Evolutionary conservation across 2,113 vertebrate species (phyloP).

Genomic region (Pedetes capensis): DNA sequence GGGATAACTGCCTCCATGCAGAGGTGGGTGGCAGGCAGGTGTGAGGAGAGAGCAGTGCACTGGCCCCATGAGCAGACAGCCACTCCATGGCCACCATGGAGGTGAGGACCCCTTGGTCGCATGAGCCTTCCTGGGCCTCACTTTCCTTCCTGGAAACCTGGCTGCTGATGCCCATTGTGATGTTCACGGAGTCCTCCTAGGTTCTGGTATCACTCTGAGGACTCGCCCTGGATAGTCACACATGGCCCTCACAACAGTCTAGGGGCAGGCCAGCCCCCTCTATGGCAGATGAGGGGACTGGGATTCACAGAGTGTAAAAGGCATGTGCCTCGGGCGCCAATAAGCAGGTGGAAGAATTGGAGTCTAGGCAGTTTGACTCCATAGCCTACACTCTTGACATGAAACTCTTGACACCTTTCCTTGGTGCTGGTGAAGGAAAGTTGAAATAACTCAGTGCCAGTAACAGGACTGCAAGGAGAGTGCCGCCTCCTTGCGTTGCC

Average conservation of each 20-base stretch:
- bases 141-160: neutral
- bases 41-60: fast-evolving
- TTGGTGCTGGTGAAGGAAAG: neutral
- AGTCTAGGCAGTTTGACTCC: neutral
- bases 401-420: neutral
- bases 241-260: neutral
- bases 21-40: neutral
- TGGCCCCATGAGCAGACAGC: fast-evolving
- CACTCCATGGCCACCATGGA: fast-evolving
- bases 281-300: neutral
- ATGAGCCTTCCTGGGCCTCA: neutral
- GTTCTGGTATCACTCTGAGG: neutral
- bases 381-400: neutral
- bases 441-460: neutral
- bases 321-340: neutral
- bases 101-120: no score
- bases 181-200: neutral
- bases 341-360: neutral
- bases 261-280: neutral
- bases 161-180: neutral
- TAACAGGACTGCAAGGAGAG: no score
- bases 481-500: no score
- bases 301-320: neutral
- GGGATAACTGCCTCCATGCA: neutral
- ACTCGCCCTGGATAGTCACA: neutral